Evolutionary conservation across 2,888 invertebrate species (phyloP), one percentile per base, ranked within the genome.

Genomic region (Nowickia ferox): DNA sequence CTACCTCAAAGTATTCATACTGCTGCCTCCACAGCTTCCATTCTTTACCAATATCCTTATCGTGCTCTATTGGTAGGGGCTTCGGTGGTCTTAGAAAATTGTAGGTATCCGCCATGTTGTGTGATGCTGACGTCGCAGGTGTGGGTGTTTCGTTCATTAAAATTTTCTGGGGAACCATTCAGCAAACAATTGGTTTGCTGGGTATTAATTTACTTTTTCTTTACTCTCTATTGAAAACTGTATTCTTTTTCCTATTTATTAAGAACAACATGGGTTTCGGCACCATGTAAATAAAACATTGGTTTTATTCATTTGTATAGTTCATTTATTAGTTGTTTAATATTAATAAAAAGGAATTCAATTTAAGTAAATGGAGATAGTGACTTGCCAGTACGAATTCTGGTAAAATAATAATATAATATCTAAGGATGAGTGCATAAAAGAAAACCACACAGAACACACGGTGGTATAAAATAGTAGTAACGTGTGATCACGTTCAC

Each of bases 1-100:
- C 69, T 8, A 69, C 44, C 13, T 57, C n/a, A 2, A 59, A 72
- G 22, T 59, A 72, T n/a, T 72, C 46, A 15, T 72, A 72, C 57
- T 59, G 44, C 68, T 30, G 30, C 4, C 30, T 30, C 30, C 30
- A 30, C 30, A 30, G 30, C 30, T 30, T 30, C 30, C 30, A 69
- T 15, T 69, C 40, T 17, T 69, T 69, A 40, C 17, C 53, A 53
- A 69, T 69, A 19, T 53, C 40, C 13, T 53, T 69, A 17, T 68
- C 68, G 38, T 69, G 40, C 42, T 53, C 53, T 10, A 57, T 19
- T 22, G n/a, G 10, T 11, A 71, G 19, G 1, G 71, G 57, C 13
- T 71, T 71, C 19, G 71, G 57, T 30, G 57, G 71, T 8, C 44
- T 22, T 44, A 71, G 11, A 30, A 57, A 71, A 44, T 57, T 71